Conservation (phyloP, 2,113 vertebrate genomes). For the Atlantisia rogersi region DNA sequence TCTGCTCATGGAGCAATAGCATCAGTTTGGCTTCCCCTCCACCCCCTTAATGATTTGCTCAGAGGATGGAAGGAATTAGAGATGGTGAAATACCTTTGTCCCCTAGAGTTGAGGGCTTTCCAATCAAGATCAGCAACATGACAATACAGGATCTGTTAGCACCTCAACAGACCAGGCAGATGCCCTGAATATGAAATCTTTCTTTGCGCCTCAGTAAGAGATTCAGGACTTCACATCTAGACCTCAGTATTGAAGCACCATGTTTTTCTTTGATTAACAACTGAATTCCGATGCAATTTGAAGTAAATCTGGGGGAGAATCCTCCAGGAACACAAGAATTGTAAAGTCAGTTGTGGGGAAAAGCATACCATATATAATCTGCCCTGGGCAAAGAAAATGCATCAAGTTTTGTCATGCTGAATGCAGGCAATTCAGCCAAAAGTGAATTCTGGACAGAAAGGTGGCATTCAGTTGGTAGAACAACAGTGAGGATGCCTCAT, state of each 20-base stretch:
- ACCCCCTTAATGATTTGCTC: conserved; percentile 18
- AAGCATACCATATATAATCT: neutral
- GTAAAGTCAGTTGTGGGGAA: neutral
- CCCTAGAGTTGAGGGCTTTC: neutral
- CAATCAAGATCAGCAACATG: accelerated
- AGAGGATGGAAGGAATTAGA: neutral
- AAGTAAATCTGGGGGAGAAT: neutral
- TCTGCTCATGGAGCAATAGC: neutral
- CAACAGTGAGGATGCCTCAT: neutral
- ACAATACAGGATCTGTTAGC: neutral
- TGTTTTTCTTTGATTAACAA: neutral
- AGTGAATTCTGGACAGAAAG: neutral
- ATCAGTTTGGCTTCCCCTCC: neutral
- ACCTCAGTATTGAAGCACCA: neutral
- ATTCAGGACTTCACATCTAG: neutral
- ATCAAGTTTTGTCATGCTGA: conserved; percentile 1
- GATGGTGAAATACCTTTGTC: neutral
- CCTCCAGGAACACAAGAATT: neutral
- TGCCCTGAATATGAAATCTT: neutral
- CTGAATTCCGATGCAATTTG: neutral
- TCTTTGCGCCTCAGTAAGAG: neutral
- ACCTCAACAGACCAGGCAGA: neutral
- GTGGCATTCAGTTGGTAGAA: neutral
- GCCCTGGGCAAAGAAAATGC: conserved; percentile 8
- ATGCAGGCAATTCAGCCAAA: neutral